These are phyloP conservation scores for Acestrorhynchus altus DNA, from an alignment of 2,797 vertebrate species.

Conservation along the genomic window DNA sequence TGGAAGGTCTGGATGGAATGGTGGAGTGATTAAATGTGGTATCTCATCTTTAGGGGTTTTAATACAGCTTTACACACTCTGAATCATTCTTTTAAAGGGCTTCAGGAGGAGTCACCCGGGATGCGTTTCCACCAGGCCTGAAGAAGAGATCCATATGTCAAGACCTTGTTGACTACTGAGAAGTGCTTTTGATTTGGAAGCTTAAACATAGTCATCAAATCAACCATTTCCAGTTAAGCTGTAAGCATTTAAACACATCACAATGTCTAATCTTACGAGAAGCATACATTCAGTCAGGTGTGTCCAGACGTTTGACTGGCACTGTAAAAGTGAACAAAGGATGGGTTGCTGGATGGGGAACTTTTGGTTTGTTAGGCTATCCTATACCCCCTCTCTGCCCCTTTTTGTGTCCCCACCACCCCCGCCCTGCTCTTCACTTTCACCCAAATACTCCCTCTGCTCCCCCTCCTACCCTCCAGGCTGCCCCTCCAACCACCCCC, in stretches of 20 bases:
- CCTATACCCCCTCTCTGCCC: slow-evolving; percentile 38
- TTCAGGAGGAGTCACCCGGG: not conserved
- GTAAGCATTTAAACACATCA: not conserved
- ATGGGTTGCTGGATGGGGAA: slow-evolving; percentile 34
- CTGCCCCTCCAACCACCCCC: slow-evolving; percentile 33
- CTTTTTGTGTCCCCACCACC: slow-evolving; percentile 46
- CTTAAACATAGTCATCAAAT: too few species aligned
- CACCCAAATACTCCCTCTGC: slow-evolving; percentile 54
- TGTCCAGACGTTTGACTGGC: not conserved
- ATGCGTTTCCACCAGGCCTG: not conserved
- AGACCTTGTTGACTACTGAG: too few species aligned
- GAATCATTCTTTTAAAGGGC: not conserved
- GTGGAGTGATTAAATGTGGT: too few species aligned
- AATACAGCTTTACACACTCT: not conserved
- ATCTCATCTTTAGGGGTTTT: too few species aligned
- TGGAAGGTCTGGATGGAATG: not conserved
- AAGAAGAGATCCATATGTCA: not conserved
- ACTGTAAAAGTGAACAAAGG: slow-evolving; percentile 30
- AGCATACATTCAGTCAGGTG: not conserved
- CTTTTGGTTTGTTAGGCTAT: slow-evolving; percentile 51
- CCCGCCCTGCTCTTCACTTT: slow-evolving; percentile 57
- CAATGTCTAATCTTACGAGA: not conserved
- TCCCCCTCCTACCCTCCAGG: slow-evolving; percentile 38
- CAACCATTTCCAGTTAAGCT: not conserved
- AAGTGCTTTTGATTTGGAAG: not conserved